A percentile compares a stretch with the other conserved stretches of the same genome.
These are phyloP conservation scores for Laothoe populi DNA, from an alignment of 2,888 invertebrate genomes.

Conservation along the genomic window DNA sequence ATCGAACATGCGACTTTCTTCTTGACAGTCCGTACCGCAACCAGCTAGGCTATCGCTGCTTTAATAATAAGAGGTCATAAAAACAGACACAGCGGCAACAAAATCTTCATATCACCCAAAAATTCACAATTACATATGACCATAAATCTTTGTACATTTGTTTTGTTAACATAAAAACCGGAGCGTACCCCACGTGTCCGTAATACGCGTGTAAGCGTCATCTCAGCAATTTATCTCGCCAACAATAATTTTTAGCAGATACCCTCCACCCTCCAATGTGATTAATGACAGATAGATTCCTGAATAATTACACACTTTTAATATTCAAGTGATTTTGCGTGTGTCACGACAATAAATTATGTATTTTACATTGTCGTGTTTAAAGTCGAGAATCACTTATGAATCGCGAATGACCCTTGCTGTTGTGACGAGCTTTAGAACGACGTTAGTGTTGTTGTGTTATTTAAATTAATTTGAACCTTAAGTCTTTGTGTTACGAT, in stretches of 20 bases:
- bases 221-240: constrained; percentile 81
- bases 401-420: constrained; percentile 76
- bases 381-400: constrained; percentile 37
- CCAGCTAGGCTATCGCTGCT: too few species aligned
- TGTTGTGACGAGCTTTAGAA: constrained; percentile 78
- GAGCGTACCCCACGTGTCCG: constrained; percentile 45
- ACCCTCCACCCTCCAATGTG: constrained; percentile 77
- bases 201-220: constrained; percentile 72
- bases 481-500: not conserved
- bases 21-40: too few species aligned
- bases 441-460: not conserved
- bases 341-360: constrained; percentile 33
- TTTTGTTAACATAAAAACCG: constrained; percentile 46
- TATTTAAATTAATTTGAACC: not conserved
- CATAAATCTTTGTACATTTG: constrained; percentile 59
- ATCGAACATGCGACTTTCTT: too few species aligned
- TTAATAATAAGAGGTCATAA: not conserved
- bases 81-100: not conserved
- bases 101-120: constrained; percentile 43
- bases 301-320: constrained; percentile 85
- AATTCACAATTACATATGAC: constrained; percentile 56
- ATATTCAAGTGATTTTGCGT: constrained; percentile 81
- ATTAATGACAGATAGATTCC: constrained; percentile 85
- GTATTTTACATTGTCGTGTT: constrained; percentile 47
- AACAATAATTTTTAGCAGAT: constrained; percentile 83